Evolutionary conservation across 2,888 invertebrate genomes (phyloP), one percentile per base, ranked within the genome.

Genomic region (Nymphalis polychloros): DNA sequence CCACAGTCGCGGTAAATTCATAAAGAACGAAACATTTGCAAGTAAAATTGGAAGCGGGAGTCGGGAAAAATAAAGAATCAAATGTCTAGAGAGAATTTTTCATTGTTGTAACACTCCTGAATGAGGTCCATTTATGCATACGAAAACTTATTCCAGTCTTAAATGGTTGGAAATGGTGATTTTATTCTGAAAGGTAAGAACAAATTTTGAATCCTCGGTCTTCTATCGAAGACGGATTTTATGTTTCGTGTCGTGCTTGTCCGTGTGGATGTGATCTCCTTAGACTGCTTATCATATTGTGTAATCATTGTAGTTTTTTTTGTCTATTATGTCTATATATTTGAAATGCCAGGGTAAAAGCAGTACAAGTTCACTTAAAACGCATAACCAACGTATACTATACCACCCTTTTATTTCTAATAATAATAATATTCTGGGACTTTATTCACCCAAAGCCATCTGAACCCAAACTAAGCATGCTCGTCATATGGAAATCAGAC

Each of bases 21-120:
- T 85, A 85, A 85, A 88, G 85, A 84, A 87, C 85, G 85, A 86
- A 83, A 84, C 83, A 88, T 89, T 90, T 89, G 89, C 89, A 89
- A 89, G 87, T 88, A 82, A 88, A 89, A 90, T 89, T 85, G 84
- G 84, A 83, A 81, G 82, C 80, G 85, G 79, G 82, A 84, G 41
- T 83, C 83, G 80, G 80, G 81, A 84, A 83, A 86, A 87, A 87
- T 86, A 86, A 88, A 87, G 79, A 78, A 81, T 59, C 81, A 78
- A 78, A 61, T 71, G 83, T 78, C 79, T 82, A 81, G 82, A 83
- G 83, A 81, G 81, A 82, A 85, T 87, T 82, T 84, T 85, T 82
- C 84, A 86, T 88, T 88, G 87, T 87, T 86, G 84, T 84, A 82
- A 83, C 84, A 84, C 74, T 75, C 78, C 77, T 79, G 84, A 84